These are phyloP conservation scores for Aproaerema taeniolella DNA, from an alignment of 2,888 invertebrate species.

Conservation along the genomic window DNA sequence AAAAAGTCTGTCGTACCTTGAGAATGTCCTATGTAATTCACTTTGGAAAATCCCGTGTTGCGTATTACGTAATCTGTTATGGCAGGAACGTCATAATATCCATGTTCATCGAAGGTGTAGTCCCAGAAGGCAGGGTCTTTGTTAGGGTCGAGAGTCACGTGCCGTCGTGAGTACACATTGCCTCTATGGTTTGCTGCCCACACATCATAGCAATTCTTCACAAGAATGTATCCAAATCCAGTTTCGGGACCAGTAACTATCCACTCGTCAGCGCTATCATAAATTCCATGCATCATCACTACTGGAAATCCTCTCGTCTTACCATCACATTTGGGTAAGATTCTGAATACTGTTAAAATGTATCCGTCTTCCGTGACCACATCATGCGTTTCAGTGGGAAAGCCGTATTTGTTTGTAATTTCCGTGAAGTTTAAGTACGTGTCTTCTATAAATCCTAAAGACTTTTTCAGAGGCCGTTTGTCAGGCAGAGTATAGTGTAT, in stretches of 20 bases:
- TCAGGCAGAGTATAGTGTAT: constrained; percentile 43
- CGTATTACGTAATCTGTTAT: constrained; percentile 58
- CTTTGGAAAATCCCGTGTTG: constrained; percentile 63
- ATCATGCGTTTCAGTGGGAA: constrained; percentile 38
- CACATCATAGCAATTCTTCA: constrained; percentile 73
- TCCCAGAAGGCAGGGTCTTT: constrained; percentile 65
- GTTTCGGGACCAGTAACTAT: constrained; percentile 38
- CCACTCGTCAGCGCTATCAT: constrained; percentile 48
- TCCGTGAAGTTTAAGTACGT: constrained; percentile 53
- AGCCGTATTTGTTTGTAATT: constrained; percentile 44
- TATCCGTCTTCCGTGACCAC: constrained; percentile 53
- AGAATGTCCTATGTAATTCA: constrained; percentile 84
- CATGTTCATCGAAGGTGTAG: constrained; percentile 84
- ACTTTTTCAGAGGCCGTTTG: constrained; percentile 40
- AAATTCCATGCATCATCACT: constrained; percentile 47
- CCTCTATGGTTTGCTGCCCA: constrained; percentile 75
- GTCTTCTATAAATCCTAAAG: constrained; percentile 52
- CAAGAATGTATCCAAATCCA: constrained; percentile 51
- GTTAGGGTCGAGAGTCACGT: constrained; percentile 56
- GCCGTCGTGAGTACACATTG: constrained; percentile 78
- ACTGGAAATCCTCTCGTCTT: constrained; percentile 35
- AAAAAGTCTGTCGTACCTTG: constrained; percentile 80
- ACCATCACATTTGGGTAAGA: constrained; percentile 38
- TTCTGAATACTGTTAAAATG: constrained; percentile 43
- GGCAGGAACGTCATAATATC: constrained; percentile 82